Evolutionary conservation across 2,888 invertebrate species (phyloP).

Genomic region (Cepaea hortensis): DNA sequence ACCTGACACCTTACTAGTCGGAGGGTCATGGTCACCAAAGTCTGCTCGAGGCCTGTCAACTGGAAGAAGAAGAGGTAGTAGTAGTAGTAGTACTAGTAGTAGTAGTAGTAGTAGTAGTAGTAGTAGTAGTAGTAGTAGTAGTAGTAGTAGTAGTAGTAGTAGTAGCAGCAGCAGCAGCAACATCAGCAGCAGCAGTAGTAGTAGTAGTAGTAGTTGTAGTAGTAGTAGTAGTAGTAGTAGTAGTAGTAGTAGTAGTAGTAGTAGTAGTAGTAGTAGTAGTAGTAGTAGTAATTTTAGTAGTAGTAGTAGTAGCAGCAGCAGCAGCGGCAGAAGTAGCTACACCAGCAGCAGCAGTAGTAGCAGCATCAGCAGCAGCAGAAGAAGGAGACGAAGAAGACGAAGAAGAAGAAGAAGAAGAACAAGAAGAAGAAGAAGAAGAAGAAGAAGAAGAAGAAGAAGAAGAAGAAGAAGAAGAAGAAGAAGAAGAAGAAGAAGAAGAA

Average conservation of each 20-base stretch:
- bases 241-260: conserved; percentile 23
- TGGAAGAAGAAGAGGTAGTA: too few relatives aligned
- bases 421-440: conserved; percentile 15
- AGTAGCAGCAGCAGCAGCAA: not conserved
- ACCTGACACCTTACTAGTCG: too few relatives aligned
- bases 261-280: conserved; percentile 19
- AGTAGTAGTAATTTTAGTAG: not conserved
- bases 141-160: not conserved
- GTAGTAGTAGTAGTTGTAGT: too few relatives aligned
- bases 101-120: too few relatives aligned
- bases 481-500: conserved; percentile 19
- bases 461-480: conserved; percentile 22
- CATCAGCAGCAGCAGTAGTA: too few relatives aligned
- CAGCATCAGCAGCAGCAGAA: too few relatives aligned
- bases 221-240: not conserved
- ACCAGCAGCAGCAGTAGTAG: not conserved
- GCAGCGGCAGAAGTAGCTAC: not conserved
- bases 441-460: conserved; percentile 12
- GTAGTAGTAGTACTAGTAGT: too few relatives aligned
- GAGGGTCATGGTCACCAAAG: too few relatives aligned
- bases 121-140: not conserved
- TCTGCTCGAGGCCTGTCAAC: not conserved
- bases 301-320: not conserved
- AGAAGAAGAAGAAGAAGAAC: conserved; percentile 35
- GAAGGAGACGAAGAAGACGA: too few relatives aligned